These are phyloP conservation scores for Parazoanthus atlanticus DNA, from an alignment of 92 coral and sea anemone species.

Conservation along the genomic window DNA sequence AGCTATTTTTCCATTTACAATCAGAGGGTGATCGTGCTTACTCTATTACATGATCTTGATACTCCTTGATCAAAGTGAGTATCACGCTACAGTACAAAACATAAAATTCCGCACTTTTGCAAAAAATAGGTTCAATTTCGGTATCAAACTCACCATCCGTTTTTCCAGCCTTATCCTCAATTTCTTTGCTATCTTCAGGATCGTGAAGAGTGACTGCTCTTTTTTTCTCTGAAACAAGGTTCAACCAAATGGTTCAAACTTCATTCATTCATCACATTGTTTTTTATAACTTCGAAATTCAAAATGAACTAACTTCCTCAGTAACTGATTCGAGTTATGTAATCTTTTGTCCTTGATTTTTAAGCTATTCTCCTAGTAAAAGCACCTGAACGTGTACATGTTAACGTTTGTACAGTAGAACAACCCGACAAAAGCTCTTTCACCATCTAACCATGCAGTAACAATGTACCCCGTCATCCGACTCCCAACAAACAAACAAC, in stretches of 20 bases:
- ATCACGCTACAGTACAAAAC: no score
- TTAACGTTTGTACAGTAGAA: no score
- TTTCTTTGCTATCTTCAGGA: conserved; percentile 11
- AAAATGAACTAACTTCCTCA: no score
- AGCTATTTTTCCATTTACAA: no score
- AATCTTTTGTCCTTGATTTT: no score
- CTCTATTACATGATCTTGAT: neutral
- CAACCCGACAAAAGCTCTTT: no score
- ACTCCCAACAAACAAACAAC: neutral
- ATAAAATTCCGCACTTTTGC: neutral
- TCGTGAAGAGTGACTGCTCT: conserved; percentile 10
- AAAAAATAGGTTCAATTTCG: neutral
- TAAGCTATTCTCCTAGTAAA: no score
- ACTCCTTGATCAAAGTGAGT: neutral
- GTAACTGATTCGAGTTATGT: no score
- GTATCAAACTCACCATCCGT: neutral
- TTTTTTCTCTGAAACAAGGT: neutral
- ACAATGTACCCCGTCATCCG: neutral
- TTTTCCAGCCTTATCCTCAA: neutral
- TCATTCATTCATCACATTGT: neutral
- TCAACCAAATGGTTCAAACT: neutral
- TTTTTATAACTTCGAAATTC: neutral
- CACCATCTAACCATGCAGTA: no score
- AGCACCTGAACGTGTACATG: no score
- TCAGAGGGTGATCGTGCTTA: no score